A percentile compares a stretch with the other conserved stretches of the same genome.
These are phyloP conservation scores for Lophotis ruficrista DNA, from an alignment of 2,113 vertebrate genomes.

Conservation along the genomic window DNA sequence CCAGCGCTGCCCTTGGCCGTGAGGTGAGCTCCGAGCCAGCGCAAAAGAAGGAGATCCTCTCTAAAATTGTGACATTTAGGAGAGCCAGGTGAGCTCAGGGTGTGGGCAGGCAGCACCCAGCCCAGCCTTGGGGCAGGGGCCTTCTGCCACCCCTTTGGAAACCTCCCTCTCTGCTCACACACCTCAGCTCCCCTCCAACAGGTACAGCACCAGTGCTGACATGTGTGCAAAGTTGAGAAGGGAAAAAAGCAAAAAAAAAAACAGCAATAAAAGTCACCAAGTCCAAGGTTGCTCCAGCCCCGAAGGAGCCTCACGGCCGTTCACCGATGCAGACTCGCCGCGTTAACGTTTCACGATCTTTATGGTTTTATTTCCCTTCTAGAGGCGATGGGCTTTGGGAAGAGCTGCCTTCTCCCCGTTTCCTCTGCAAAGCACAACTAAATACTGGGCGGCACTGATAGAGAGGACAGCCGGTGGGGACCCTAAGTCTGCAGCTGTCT, in stretches of 20 bases:
- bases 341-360: background rate
- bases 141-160: background rate
- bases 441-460: background rate
- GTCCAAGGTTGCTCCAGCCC: conserved; percentile 11
- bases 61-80: accelerated
- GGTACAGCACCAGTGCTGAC: accelerated
- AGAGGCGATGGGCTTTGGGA: accelerated
- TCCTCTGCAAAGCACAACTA: background rate
- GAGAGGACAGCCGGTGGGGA: background rate
- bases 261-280: background rate
- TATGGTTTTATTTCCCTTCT: background rate
- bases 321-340: accelerated
- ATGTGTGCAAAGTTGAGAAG: background rate
- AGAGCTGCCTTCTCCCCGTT: accelerated
- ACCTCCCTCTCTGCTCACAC: background rate
- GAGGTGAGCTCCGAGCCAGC: no score
- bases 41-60: background rate
- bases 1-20: no score
- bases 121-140: accelerated
- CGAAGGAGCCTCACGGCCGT: accelerated
- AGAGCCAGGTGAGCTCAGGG: background rate
- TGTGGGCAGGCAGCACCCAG: background rate
- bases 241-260: background rate
- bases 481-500: background rate
- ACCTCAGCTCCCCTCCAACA: background rate